These are phyloP conservation scores for Sceloporus tristichus DNA, from an alignment of 2,113 vertebrate genomes.

Conservation along the genomic window DNA sequence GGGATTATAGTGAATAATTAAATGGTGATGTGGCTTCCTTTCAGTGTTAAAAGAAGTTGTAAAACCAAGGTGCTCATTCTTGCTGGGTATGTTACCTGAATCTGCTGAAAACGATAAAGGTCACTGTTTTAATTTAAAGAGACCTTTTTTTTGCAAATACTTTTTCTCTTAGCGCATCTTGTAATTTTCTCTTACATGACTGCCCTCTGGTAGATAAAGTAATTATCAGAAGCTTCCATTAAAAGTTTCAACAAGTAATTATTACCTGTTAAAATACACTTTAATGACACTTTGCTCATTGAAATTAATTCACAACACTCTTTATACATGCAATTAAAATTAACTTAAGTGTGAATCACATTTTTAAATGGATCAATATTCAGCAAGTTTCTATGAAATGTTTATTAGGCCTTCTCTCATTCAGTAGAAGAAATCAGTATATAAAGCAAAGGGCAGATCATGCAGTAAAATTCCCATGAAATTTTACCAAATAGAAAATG, in stretches of 20 bases:
- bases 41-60: neutral
- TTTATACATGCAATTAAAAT: slow-evolving; percentile 28
- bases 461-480: neutral
- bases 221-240: slow-evolving; percentile 23
- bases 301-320: slow-evolving; percentile 19
- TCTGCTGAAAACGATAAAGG: slow-evolving; percentile 2
- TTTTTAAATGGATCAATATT: neutral
- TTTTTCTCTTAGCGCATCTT: neutral
- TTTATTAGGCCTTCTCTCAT: neutral
- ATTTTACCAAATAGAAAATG: neutral
- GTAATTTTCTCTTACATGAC: slow-evolving; percentile 4
- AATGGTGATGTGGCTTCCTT: neutral
- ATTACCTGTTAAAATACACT: slow-evolving; percentile 32
- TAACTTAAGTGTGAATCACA: slow-evolving; percentile 12
- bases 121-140: slow-evolving; percentile 12
- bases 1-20: neutral
- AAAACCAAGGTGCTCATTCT: neutral
- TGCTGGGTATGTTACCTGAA: neutral
- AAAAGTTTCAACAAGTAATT: slow-evolving; percentile 22
- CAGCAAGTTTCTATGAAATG: neutral
- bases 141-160: neutral
- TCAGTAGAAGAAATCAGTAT: neutral
- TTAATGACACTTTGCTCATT: slow-evolving; percentile 4
- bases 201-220: slow-evolving; percentile 25
- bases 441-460: neutral